Conservation (phyloP, 1,140 invertebrate species). For the Nephotettix cincticeps region DNA sequence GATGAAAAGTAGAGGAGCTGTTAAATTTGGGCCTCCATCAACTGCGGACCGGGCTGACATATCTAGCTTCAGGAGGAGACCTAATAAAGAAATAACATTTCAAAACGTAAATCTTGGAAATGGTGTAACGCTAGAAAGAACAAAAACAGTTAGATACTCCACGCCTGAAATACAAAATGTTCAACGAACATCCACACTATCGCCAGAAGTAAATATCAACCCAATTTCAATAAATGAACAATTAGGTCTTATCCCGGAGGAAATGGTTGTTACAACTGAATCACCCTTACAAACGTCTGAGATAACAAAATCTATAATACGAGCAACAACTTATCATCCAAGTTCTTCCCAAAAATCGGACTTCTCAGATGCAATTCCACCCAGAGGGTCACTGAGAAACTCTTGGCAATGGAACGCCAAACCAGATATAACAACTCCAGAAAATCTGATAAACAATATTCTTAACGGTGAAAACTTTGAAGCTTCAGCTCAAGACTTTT, state of each 20-base stretch:
- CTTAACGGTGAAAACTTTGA: too few relatives aligned
- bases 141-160: conserved; percentile 30
- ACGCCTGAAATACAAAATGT: conserved; percentile 29
- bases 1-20: neutral
- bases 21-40: conserved; percentile 8
- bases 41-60: neutral
- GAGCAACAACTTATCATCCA: conserved; percentile 20
- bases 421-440: conserved; percentile 17
- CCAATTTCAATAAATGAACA: conserved; percentile 1
- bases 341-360: neutral
- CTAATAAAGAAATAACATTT: conserved; percentile 7
- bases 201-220: neutral
- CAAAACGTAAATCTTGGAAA: conserved; percentile 33
- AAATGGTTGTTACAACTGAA: neutral
- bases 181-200: neutral
- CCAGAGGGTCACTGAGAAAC: neutral
- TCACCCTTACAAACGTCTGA: neutral
- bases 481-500: conserved; percentile 9
- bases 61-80: conserved; percentile 10
- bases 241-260: neutral
- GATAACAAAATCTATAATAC: neutral
- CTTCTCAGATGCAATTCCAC: neutral
- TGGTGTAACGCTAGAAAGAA: conserved; percentile 33
- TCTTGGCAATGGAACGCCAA: conserved; percentile 37
- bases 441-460: neutral